Percentiles rank a stretch among this genome's conserved stretches.
Evolutionary conservation across 2,113 vertebrate genomes (phyloP).

Genomic region (Pollimyrus isidori): DNA sequence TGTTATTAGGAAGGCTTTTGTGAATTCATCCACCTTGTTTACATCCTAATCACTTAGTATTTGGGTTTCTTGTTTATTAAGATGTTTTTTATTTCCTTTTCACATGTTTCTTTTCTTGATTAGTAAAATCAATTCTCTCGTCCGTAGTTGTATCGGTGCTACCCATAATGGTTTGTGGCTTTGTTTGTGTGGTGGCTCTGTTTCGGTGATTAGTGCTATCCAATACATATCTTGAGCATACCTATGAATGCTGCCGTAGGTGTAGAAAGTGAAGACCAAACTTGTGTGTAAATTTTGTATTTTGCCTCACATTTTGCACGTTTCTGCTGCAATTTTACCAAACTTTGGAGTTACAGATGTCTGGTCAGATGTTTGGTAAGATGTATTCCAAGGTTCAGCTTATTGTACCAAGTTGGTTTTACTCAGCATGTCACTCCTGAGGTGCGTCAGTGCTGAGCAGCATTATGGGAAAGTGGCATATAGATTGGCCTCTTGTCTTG

Average conservation of each 20-base stretch:
- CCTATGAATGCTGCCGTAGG: background rate
- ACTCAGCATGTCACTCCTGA: background rate
- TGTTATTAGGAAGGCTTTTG: constrained; percentile 5
- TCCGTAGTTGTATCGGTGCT: background rate
- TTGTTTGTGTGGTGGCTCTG: background rate
- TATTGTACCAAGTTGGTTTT: background rate
- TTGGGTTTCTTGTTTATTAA: background rate
- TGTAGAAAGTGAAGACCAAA: background rate
- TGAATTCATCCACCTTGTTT: background rate
- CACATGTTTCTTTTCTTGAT: background rate
- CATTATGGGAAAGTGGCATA: constrained; percentile 29
- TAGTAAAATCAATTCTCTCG: background rate
- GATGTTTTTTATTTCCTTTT: background rate
- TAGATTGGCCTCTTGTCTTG: constrained; percentile 43
- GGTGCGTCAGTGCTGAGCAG: background rate
- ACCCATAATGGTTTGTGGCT: background rate
- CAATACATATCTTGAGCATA: background rate
- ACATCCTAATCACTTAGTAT: constrained; percentile 1
- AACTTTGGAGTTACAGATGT: background rate
- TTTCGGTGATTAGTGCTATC: background rate
- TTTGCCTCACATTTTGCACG: background rate
- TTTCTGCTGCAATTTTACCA: background rate
- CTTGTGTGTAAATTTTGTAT: background rate
- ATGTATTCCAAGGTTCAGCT: background rate
- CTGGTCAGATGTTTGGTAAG: background rate